phyloP scores from a whole-genome alignment of 2,888 invertebrate species.

The Patella depressa region DNA sequence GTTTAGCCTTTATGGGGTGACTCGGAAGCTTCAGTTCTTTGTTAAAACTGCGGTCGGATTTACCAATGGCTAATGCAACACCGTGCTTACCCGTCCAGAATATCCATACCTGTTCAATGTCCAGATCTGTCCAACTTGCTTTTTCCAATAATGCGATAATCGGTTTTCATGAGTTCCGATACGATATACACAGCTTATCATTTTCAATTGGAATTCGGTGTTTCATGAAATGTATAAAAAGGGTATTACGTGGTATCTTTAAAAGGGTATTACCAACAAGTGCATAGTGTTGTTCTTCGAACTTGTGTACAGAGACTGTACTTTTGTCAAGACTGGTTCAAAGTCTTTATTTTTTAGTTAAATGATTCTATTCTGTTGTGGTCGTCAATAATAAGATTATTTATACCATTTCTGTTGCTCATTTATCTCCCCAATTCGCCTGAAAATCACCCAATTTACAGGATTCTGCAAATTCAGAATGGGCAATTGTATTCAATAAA shows the following conservation, averaged over 20 bases:
- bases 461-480: background rate
- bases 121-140: background rate
- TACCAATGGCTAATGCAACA: background rate
- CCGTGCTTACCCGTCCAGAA: background rate
- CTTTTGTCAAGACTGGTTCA: background rate
- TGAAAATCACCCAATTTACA: background rate
- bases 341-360: background rate
- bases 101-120: background rate
- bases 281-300: slow-evolving; percentile 4
- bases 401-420: background rate
- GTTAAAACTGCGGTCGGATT: background rate
- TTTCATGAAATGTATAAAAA: background rate
- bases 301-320: background rate
- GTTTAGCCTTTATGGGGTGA: background rate
- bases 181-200: background rate
- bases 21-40: background rate
- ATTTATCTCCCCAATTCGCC: background rate
- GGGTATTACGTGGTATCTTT: background rate
- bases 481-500: background rate
- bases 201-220: background rate
- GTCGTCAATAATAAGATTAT: background rate
- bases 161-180: background rate
- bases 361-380: slow-evolving; percentile 3
- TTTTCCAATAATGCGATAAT: background rate
- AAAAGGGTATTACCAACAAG: background rate